Conservation (phyloP, 2,888 invertebrate genomes). For the Tortrix viridana region DNA sequence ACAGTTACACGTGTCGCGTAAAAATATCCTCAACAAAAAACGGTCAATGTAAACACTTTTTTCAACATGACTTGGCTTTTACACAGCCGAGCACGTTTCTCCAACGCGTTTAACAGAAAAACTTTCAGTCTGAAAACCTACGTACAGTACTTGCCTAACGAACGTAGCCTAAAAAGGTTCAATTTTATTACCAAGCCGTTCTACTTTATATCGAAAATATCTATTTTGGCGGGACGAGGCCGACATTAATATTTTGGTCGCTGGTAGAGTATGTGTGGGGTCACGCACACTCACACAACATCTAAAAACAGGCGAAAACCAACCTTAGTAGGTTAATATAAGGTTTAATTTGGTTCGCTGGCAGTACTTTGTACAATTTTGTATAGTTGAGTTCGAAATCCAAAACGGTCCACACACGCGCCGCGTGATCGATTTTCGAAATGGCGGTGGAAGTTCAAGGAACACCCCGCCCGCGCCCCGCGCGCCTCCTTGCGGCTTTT, state of each 20-base stretch:
- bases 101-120: constrained; percentile 21
- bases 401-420: constrained; percentile 77
- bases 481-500: constrained; percentile 58
- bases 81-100: constrained; percentile 8
- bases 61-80: constrained; percentile 25
- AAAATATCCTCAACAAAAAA: constrained; percentile 24
- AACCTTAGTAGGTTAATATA: constrained; percentile 33
- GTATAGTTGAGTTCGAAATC: constrained; percentile 58
- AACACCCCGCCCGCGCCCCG: constrained; percentile 49
- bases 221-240: constrained; percentile 63
- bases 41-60: constrained; percentile 26
- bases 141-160: constrained; percentile 3
- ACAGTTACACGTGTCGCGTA: constrained; percentile 30
- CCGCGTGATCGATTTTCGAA: constrained; percentile 79
- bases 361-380: constrained; percentile 51
- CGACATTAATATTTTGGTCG: constrained; percentile 68
- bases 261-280: constrained; percentile 48
- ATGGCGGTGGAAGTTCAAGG: constrained; percentile 59
- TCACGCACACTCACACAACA: constrained; percentile 46
- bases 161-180: constrained; percentile 28
- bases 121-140: not conserved
- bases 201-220: constrained; percentile 48
- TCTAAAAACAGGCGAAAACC: constrained; percentile 38
- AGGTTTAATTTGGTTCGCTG: constrained; percentile 41
- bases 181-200: constrained; percentile 41